Evolutionary conservation across 2,113 vertebrate species (phyloP).

Genomic region (Vidua chalybeata): DNA sequence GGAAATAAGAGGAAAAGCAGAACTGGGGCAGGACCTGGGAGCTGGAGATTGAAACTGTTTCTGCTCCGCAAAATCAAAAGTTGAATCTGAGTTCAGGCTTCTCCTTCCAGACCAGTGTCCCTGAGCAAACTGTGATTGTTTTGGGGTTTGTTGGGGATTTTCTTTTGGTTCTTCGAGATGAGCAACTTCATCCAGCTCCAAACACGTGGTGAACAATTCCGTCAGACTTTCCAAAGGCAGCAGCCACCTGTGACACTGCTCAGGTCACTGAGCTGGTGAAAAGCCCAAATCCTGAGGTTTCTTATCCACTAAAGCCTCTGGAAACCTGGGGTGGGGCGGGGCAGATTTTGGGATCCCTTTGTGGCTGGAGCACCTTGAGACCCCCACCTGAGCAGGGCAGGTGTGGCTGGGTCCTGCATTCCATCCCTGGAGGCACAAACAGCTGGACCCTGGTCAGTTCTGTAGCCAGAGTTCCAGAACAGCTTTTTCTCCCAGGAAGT

Average conservation of each 20-base stretch:
- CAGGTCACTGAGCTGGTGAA: not conserved
- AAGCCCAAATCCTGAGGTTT: not conserved
- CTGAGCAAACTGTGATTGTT: not conserved
- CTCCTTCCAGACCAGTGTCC: not conserved
- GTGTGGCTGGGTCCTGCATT: not conserved
- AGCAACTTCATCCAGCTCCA: not conserved
- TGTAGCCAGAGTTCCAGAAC: not conserved
- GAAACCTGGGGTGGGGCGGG: not conserved
- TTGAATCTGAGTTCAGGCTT: not conserved
- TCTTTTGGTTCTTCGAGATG: fast-evolving
- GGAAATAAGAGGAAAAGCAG: not conserved
- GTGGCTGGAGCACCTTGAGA: not conserved
- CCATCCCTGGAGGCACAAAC: not conserved
- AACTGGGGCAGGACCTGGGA: not conserved
- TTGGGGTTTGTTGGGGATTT: not conserved
- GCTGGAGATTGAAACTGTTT: not conserved
- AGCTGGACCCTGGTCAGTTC: not conserved
- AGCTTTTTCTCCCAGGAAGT: not conserved
- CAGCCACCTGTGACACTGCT: not conserved
- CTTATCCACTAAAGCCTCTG: not conserved
- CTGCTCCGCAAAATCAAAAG: not conserved
- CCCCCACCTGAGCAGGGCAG: not conserved
- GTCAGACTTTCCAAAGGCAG: not conserved
- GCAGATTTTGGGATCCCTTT: not conserved
- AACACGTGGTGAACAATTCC: too few species aligned